Evolutionary conservation across 1,140 invertebrate genomes (phyloP).

Genomic region (Harpegnathos saltator): DNA sequence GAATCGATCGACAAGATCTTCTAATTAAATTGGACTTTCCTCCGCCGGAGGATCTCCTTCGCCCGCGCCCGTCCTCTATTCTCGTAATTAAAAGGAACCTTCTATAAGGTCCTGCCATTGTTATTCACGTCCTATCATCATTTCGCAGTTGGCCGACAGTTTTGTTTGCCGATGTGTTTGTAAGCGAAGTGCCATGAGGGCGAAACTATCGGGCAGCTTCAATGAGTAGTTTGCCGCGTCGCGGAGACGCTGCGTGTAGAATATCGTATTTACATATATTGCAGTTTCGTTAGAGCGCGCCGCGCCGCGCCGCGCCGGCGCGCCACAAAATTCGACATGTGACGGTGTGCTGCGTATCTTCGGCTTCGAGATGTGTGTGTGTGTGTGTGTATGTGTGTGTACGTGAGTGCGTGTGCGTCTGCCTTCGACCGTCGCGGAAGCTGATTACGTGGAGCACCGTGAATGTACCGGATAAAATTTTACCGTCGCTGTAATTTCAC

Average conservation of each 20-base stretch:
- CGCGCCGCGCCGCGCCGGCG: too few relatives aligned
- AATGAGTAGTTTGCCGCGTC: conserved; percentile 32
- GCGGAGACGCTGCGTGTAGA: conserved; percentile 21
- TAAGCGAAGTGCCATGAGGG: conserved; percentile 5
- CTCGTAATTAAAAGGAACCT: conserved; percentile 71
- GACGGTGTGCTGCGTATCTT: conserved; percentile 18
- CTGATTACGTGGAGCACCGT: conserved; percentile 40
- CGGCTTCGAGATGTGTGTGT: conserved; percentile 24
- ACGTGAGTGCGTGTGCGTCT: too few relatives aligned
- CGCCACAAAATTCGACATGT: conserved; percentile 19
- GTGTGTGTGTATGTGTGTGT: too few relatives aligned
- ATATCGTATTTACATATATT: conserved; percentile 47
- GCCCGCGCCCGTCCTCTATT: conserved; percentile 52
- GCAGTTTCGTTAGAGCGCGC: conserved; percentile 31
- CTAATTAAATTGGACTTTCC: conserved; percentile 74
- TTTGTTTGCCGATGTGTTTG: conserved; percentile 31
- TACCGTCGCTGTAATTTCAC: conserved; percentile 31
- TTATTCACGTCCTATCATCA: conserved; percentile 53
- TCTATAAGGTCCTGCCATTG: conserved; percentile 58
- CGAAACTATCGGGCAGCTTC: conserved; percentile 35
- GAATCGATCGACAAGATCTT: conserved; percentile 73
- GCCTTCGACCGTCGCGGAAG: conserved; percentile 34
- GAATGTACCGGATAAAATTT: conserved; percentile 48
- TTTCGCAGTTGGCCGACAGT: conserved; percentile 49
- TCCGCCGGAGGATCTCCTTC: conserved; percentile 53